Base-by-base conservation (phyloP, 2,888 invertebrate species). In the Sceliomorpha sp. region DNA sequence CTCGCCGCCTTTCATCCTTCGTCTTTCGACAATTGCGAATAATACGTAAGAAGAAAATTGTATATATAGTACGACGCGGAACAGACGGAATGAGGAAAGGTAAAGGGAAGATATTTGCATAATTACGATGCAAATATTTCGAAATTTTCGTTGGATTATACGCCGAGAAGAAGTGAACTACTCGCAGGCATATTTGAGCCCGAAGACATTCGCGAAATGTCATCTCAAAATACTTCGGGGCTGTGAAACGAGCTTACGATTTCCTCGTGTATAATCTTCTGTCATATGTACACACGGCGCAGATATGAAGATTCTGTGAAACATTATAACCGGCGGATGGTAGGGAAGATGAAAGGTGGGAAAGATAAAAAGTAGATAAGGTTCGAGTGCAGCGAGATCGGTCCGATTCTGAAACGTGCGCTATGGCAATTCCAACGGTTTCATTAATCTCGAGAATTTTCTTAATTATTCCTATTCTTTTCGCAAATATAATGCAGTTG, bases 91-190 rank as follows among this genome's bases (percentile, higher is more conserved):
- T 5, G 3, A 29, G 14, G 36, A 48, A 20, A 42, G 31, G 2
- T 9, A 40, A 40, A 32, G 29, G 32, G 20, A 7, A 20, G 39
- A 26, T 53, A 53, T 37, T 75, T 73, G 70, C 72, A 79, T 78
- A 80, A 79, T 77, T 78, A 75, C 74, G 66, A 64, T 70, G 70
- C 67, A 76, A 73, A 70, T 72, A 74, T 72, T 75, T 72, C 51
- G 70, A 73, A 72, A 79, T 70, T 73, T 36, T 36, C 58, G 31
- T 36, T 34, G 34, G 20, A 42, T 27, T 45, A 1, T 20, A 48
- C 36, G 50, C 27, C 34, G 24, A 12, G 34, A 50, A 51, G 59
- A 44, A 29, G 24, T 29, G 27, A 15, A 51, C 42, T 32, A 14
- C 15, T 36, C 14, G 44, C 59, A 36, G 27, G 36, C 15, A 50